Conservation (phyloP, 2,888 invertebrate species). For the Neocrepidodera transversa region DNA sequence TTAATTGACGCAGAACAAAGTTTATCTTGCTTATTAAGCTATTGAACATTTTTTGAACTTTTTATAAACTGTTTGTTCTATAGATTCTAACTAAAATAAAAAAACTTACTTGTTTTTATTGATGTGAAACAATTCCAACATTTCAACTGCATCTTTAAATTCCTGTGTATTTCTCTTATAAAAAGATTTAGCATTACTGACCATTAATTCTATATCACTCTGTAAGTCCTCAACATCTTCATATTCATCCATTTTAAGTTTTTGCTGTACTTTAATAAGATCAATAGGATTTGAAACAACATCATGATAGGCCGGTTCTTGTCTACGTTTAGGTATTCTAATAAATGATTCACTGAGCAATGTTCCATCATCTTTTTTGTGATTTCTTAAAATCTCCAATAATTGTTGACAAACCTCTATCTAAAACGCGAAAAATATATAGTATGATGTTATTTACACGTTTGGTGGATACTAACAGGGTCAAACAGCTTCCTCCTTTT, state of each 20-base stretch:
- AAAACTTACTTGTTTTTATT: slow-evolving; percentile 62
- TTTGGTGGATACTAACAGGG: slow-evolving; percentile 66
- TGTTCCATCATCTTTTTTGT: slow-evolving; percentile 91
- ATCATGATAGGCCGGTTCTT: slow-evolving; percentile 90
- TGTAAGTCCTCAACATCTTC: slow-evolving; percentile 91
- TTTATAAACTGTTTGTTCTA: too few relatives aligned
- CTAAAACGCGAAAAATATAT: slow-evolving; percentile 59
- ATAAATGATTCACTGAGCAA: slow-evolving; percentile 94
- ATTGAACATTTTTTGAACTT: too few relatives aligned
- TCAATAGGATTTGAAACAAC: slow-evolving; percentile 96
- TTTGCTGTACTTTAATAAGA: slow-evolving; percentile 92
- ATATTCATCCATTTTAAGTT: slow-evolving; percentile 96
- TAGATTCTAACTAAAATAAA: too few relatives aligned
- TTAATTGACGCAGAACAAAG: too few relatives aligned
- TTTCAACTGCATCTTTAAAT: slow-evolving; percentile 86
- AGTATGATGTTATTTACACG: background rate
- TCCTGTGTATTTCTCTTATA: slow-evolving; percentile 88
- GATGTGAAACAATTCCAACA: slow-evolving; percentile 83
- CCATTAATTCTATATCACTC: slow-evolving; percentile 87
- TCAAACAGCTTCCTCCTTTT: slow-evolving; percentile 77
- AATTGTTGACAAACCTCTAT: slow-evolving; percentile 89
- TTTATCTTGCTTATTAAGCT: too few relatives aligned
- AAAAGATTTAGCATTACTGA: slow-evolving; percentile 94
- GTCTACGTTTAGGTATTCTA: slow-evolving; percentile 90
- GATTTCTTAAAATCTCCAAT: slow-evolving; percentile 88